Conservation (phyloP, 2,888 invertebrate species). For the Ellobium chinense region DNA sequence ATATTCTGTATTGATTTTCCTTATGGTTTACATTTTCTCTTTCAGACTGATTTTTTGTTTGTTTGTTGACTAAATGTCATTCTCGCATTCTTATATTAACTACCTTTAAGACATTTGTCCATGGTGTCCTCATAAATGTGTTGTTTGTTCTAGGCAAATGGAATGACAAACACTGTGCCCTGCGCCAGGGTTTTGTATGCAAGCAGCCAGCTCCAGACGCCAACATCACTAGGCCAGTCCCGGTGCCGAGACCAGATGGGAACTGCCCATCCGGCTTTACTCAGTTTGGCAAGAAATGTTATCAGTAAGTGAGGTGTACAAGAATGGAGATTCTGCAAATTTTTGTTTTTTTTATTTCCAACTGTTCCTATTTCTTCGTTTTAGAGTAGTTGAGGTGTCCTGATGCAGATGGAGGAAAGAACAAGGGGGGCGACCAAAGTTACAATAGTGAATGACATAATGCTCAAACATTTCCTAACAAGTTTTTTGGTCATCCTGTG, state of each 20-base stretch:
- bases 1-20: neutral
- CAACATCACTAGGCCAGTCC: constrained; percentile 22
- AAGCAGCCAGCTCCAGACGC: constrained; percentile 53
- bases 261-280: constrained; percentile 29
- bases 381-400: no score
- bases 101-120: no score
- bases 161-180: constrained; percentile 65
- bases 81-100: no score
- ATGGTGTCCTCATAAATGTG: no score
- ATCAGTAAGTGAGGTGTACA: neutral
- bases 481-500: no score
- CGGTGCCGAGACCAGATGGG: constrained; percentile 13
- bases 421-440: no score
- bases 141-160: constrained; percentile 64
- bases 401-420: no score
- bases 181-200: constrained; percentile 63
- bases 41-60: no score
- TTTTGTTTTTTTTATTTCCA: neutral
- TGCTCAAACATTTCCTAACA: no score
- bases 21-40: neutral
- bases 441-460: no score
- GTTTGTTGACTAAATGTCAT: no score
- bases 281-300: constrained; percentile 30
- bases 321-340: neutral
- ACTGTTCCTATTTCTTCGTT: neutral